Evolutionary conservation across 92 coral and sea anemone species (phyloP), one percentile per base, ranked within the genome.

Genomic region (Umimayanthus chanpuru): DNA sequence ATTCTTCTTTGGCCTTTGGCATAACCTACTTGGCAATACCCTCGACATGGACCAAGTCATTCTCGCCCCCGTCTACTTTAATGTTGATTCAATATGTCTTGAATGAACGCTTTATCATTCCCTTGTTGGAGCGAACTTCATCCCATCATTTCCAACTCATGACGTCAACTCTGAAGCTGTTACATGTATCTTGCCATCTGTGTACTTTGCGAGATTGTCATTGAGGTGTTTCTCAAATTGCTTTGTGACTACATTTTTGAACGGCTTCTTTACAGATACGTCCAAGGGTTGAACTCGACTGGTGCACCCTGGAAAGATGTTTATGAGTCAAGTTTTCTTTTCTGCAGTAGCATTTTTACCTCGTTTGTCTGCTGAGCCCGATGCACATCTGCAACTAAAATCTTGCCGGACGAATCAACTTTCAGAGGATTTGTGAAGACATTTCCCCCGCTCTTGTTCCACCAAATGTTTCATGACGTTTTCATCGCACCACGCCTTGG

Each of bases 401-500:
- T 89, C 81, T 83, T 89, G 29, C 91, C 77, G 30, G 71, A 58
- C 6, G 56, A 76, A 56, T 49, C 80, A 56, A 78, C n/a, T 75
- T 16, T 9, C 25, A 81, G 82, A 39, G 77, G 77, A 81, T 82
- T 89, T 41, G 88, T 89, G 85, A 89, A 89, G 75, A 83, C 43
- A 67, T 77, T 83, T 76, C 85, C 88, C 91, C 85, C 2, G 84
- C 76, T 89, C 79, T n/a, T 75, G 68, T 67, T 85, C 87, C 20
- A 83, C 83, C 88, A 85, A 89, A 74, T n/a, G 84, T 79, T 89
- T 84, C 91, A 84, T 83, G 18, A 83, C 28, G 21, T 6, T 41
- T 76, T 89, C 88, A 53, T 41, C 85, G 16, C 91, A 82, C 88
- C 91, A 89, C 82, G 85, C 91, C 53, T 85, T 89, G 78, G 88